phyloP scores from a whole-genome alignment of 2,113 vertebrate species.

The Tenebrosternarchus preto region DNA sequence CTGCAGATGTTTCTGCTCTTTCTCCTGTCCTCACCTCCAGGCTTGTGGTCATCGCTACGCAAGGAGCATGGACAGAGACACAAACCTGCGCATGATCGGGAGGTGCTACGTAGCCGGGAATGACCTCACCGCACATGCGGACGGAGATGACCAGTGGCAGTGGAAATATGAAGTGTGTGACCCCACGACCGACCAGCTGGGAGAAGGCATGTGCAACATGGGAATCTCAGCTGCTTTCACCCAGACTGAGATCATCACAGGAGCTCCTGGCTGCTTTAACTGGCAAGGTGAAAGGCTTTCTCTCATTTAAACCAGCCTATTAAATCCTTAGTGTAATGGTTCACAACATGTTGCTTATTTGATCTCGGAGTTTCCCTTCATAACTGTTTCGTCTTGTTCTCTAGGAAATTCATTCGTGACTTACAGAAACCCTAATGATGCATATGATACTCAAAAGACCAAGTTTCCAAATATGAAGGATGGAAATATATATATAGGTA shows the following conservation, averaged over 20 bases:
- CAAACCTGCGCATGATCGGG: constrained; percentile 85
- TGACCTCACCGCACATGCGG: constrained; percentile 69
- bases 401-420: constrained; percentile 49
- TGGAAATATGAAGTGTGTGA: constrained; percentile 65
- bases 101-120: constrained; percentile 85
- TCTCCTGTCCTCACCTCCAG: constrained; percentile 48
- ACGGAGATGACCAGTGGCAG: constrained; percentile 62
- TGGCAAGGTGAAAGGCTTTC: constrained; percentile 83
- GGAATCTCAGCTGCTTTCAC: constrained; percentile 84
- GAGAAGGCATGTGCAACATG: constrained; percentile 86
- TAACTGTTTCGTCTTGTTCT: neutral
- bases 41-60: constrained; percentile 71
- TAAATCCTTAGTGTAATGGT: no score
- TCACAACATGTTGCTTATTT: no score
- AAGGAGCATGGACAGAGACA: constrained; percentile 71
- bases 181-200: constrained; percentile 69
- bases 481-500: constrained; percentile 58
- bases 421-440: constrained; percentile 27
- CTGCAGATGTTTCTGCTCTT: neutral
- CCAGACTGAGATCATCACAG: constrained; percentile 75
- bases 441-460: neutral
- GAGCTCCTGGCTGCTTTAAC: constrained; percentile 85
- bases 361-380: neutral
- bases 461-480: constrained; percentile 2
- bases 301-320: neutral